Evolutionary conservation across 2,113 vertebrate genomes (phyloP).

Genomic region (Rhinichthys klamathensis): DNA sequence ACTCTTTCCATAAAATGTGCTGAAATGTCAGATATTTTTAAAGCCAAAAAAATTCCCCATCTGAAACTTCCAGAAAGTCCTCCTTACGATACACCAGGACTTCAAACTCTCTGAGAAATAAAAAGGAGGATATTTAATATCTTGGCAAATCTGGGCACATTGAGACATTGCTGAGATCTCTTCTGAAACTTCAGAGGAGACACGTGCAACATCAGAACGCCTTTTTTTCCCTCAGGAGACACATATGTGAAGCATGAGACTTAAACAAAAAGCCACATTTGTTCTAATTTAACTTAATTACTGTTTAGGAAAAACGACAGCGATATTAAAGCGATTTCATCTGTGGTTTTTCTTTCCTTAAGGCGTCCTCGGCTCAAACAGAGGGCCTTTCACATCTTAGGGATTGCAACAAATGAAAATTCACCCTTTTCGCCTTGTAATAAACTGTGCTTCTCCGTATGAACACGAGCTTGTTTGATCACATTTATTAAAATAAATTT

Average conservation of each 20-base stretch:
- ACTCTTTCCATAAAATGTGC: not conserved
- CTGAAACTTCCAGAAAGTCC: not conserved
- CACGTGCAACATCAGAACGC: not conserved
- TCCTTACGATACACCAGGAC: not conserved
- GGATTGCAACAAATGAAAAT: not conserved
- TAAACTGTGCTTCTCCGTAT: not conserved
- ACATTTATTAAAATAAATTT: not conserved
- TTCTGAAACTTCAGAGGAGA: not conserved
- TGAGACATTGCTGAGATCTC: not conserved
- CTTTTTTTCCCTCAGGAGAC: not conserved
- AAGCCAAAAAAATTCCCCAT: not conserved
- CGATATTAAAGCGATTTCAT: not conserved
- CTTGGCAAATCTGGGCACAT: not conserved
- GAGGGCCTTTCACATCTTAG: not conserved
- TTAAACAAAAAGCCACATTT: slow-evolving; percentile 25
- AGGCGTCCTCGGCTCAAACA: not conserved
- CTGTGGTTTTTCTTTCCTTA: not conserved
- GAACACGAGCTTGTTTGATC: not conserved
- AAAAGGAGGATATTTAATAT: not conserved
- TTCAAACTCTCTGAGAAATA: not conserved
- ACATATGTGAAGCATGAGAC: not conserved
- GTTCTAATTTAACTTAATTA: not conserved
- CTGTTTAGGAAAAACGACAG: not conserved
- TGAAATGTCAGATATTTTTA: not conserved
- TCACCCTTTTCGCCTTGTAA: not conserved